These are phyloP conservation scores for Suillia variegata DNA, from an alignment of 2,888 invertebrate genomes.

Conservation along the genomic window DNA sequence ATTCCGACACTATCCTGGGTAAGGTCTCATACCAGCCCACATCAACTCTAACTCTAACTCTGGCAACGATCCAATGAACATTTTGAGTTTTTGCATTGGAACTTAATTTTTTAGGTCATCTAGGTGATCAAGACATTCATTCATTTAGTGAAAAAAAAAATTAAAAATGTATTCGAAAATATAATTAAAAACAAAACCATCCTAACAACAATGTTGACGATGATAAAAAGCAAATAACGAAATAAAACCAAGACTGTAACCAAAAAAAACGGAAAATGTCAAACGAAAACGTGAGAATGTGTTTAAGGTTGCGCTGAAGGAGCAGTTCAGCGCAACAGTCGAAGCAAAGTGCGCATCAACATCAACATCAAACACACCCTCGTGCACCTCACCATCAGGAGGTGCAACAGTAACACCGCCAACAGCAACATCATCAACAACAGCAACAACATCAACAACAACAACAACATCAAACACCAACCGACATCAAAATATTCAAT, in stretches of 20 bases:
- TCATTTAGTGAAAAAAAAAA: too few species aligned
- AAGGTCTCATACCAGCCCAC: too few species aligned
- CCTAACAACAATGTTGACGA: too few species aligned
- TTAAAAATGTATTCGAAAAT: too few species aligned
- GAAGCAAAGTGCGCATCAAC: background rate
- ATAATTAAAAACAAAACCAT: too few species aligned
- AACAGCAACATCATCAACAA: background rate
- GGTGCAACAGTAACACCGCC: background rate
- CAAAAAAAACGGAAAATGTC: too few species aligned
- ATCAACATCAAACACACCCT: background rate
- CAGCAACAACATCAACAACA: background rate
- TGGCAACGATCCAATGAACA: too few species aligned
- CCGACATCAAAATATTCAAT: conserved; percentile 7
- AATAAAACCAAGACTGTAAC: background rate
- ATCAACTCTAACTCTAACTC: too few species aligned
- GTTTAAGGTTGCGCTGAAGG: background rate
- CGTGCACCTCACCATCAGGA: background rate
- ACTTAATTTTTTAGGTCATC: too few species aligned
- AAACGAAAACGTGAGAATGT: background rate
- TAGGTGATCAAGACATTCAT: too few species aligned
- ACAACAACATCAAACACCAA: background rate
- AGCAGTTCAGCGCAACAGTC: background rate
- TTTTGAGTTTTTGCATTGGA: too few species aligned
- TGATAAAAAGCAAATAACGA: background rate
- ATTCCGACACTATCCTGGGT: too few species aligned